These are phyloP conservation scores for Heterohyrax brucei DNA, from an alignment of 2,797 vertebrate genomes.

Conservation along the genomic window DNA sequence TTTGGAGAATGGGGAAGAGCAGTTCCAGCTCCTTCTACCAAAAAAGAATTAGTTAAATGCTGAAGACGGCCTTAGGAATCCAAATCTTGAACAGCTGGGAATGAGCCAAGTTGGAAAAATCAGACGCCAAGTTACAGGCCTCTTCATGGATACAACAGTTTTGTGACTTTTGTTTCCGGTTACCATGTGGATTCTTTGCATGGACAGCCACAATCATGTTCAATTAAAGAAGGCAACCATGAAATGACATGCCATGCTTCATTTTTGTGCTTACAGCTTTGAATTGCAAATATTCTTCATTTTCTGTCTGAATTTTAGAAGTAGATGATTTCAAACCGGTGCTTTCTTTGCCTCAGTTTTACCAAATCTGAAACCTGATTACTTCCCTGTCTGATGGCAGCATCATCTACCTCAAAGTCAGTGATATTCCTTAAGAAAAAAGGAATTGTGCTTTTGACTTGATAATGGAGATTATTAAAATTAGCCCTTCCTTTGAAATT, in stretches of 20 bases:
- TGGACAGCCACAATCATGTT: background rate
- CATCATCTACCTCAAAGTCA: slow-evolving; percentile 75
- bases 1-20: slow-evolving; percentile 95
- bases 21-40: slow-evolving; percentile 88
- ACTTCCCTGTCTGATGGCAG: slow-evolving; percentile 34
- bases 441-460: slow-evolving; percentile 47
- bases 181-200: slow-evolving; percentile 14
- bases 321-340: slow-evolving; percentile 24
- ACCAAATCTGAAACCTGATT: slow-evolving; percentile 21
- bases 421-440: slow-evolving; percentile 23
- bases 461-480: slow-evolving; percentile 36
- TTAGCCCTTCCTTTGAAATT: slow-evolving; percentile 26
- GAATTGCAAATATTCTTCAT: slow-evolving; percentile 43
- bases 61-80: slow-evolving; percentile 82
- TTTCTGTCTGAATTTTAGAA: slow-evolving; percentile 12
- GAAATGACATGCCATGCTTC: background rate
- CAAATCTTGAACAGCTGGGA: background rate
- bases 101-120: slow-evolving; percentile 21
- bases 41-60: slow-evolving; percentile 92
- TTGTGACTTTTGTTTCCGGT: slow-evolving; percentile 6
- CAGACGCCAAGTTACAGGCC: background rate
- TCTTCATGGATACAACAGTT: background rate
- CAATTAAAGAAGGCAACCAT: slow-evolving; percentile 49
- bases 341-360: background rate
- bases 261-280: slow-evolving; percentile 44